These are phyloP conservation scores for Euwallacea fornicatus DNA, from an alignment of 1,140 invertebrate genomes.

Conservation along the genomic window DNA sequence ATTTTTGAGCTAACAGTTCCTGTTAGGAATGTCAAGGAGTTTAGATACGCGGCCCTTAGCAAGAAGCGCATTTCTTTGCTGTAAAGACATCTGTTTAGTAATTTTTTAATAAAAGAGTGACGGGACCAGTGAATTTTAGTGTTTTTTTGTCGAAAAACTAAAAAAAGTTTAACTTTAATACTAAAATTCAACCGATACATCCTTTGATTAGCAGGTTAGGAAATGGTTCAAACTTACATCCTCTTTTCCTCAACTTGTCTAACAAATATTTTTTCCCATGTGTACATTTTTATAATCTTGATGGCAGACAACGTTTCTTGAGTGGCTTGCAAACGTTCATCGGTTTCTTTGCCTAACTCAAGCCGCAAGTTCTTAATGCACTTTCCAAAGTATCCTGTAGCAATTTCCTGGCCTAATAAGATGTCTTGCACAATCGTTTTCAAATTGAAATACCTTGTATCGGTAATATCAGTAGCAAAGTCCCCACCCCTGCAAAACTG, in stretches of 20 bases:
- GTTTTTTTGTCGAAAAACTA: not conserved
- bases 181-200: too few relatives aligned
- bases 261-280: slow-evolving; percentile 81
- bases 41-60: slow-evolving; percentile 21
- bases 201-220: not conserved
- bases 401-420: not conserved
- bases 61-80: slow-evolving; percentile 39
- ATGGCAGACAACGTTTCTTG: slow-evolving; percentile 82
- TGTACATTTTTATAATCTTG: slow-evolving; percentile 86
- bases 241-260: slow-evolving; percentile 57
- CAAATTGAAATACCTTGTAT: slow-evolving; percentile 66
- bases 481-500: slow-evolving; percentile 73
- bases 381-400: slow-evolving; percentile 41
- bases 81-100: slow-evolving; percentile 12
- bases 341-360: slow-evolving; percentile 54
- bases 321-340: slow-evolving; percentile 79
- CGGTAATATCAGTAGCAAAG: slow-evolving; percentile 81
- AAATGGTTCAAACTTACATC: slow-evolving; percentile 32
- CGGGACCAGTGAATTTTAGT: slow-evolving; percentile 3
- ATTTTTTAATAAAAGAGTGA: not conserved
- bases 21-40: slow-evolving; percentile 21
- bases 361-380: slow-evolving; percentile 38
- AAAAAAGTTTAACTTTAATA: too few relatives aligned
- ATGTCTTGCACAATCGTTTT: not conserved
- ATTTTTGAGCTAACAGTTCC: slow-evolving; percentile 33